phyloP scores from a whole-genome alignment of 53 echinoderm and acorn worm species.

The Mesocentrotus franciscanus region DNA sequence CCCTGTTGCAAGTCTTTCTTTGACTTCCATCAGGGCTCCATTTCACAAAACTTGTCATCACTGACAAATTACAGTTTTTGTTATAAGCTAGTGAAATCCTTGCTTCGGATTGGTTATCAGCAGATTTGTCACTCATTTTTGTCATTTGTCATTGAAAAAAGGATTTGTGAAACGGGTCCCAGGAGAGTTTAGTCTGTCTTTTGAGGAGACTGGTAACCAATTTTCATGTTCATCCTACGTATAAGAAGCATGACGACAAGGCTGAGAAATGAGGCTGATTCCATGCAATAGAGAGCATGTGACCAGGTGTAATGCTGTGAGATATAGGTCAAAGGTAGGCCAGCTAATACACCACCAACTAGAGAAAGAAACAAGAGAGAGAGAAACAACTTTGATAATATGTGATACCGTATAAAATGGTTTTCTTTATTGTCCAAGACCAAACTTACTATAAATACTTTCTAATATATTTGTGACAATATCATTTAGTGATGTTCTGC shows the following conservation, averaged over 20 bases:
- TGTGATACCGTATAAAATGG: background rate
- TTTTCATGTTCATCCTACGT: conserved; percentile 56
- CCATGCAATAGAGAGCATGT: conserved; percentile 61
- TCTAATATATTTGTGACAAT: no score
- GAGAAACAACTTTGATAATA: background rate
- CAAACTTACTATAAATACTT: no score
- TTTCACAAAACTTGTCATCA: background rate
- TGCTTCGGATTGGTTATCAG: no score
- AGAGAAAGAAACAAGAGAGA: conserved; percentile 29
- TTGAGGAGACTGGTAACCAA: conserved; percentile 57
- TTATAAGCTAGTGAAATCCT: no score
- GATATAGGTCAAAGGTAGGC: conserved; percentile 82
- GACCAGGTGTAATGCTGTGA: conserved; percentile 86
- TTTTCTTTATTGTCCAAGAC: background rate
- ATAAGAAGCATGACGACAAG: conserved; percentile 38
- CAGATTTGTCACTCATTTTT: no score
- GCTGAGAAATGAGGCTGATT: conserved; percentile 41
- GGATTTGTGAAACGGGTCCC: no score
- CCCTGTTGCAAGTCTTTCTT: no score
- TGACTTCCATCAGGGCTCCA: no score
- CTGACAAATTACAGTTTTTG: no score
- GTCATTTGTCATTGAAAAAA: no score
- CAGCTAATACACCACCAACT: conserved; percentile 90
- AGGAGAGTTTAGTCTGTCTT: conserved; percentile 3
- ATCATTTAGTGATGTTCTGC: no score